Base-by-base conservation (phyloP, 1,140 invertebrate genomes). In the Riptortus pedestris region DNA sequence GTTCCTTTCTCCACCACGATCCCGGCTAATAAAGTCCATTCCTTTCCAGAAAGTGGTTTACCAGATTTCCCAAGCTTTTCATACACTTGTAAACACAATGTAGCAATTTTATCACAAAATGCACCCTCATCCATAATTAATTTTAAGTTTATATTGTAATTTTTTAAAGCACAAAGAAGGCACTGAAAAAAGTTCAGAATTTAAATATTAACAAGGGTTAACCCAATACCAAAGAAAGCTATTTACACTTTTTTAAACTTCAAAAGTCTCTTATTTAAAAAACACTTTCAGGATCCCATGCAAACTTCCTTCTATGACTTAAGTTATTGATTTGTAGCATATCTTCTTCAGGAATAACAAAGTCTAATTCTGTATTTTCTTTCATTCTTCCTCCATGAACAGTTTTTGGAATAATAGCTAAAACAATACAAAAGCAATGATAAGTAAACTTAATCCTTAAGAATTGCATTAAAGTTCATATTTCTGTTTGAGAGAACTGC, bases 21-120 rank as follows among this genome's bases (percentile, higher is more conserved):
- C 64, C 82, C 83, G 12, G 90, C 83, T 33, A 95, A 71, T 22
- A 90, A 79, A 14, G 91, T 93, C 91, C 91, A 96, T 75, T 94
- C 87, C 62, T 77, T 79, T 24, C 24, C 61, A 27, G 51, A 14
- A 2, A 57, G 24, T n/a, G 68, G 68, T 47, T 69, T 69, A 20
- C 68, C 68, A 29, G 55, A 63, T 55, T 69, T 68, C 3, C 57
- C 60, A n/a, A 69, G 38, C 9, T 20, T 29, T 12, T 55, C 18
- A 43, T 68, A 69, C 4, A 61, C 22, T 3, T 62, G 22, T 14
- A 48, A 61, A 29, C 66, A 64, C n/a, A 62, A 16, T n/a, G 33
- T 24, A 14, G 66, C 63, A 45, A 67, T 60, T 51, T 52, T 28
- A 27, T 68, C 47, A 48, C 66, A 60, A 68, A 2, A 29, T 57